Percentiles rank a stretch among this genome's conserved stretches.
These are phyloP conservation scores for Callionymus lyra DNA, from an alignment of 2,113 vertebrate genomes.

Conservation along the genomic window DNA sequence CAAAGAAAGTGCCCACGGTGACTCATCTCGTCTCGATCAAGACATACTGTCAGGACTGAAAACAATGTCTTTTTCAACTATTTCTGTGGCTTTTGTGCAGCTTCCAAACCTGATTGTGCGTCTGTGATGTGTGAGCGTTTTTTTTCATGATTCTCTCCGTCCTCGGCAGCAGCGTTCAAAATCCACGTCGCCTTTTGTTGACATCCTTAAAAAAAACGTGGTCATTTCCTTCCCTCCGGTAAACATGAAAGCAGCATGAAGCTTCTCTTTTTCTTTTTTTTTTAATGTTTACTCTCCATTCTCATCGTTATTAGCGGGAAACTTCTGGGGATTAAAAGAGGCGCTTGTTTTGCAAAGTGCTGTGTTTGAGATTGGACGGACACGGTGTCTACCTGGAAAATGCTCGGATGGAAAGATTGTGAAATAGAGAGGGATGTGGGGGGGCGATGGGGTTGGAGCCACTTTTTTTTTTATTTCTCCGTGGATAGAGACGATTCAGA, in stretches of 20 bases:
- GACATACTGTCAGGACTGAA: no score
- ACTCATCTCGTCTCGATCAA: no score
- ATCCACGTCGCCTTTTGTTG: conserved; percentile 14
- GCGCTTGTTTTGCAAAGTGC: conserved; percentile 56
- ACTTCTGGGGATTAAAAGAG: conserved; percentile 29
- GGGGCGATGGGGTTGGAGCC: conserved; percentile 35
- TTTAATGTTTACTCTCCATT: conserved; percentile 53
- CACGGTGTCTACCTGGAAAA: conserved; percentile 52
- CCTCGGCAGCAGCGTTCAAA: no score
- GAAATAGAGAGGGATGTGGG: conserved; percentile 39
- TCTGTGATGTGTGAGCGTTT: no score
- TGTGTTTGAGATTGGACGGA: conserved; percentile 54
- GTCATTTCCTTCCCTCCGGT: conserved; percentile 18
- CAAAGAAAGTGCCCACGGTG: no score
- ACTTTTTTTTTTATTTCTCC: conserved; percentile 16
- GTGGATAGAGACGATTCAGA: conserved; percentile 36
- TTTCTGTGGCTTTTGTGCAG: no score
- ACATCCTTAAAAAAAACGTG: conserved; percentile 15
- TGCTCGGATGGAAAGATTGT: conserved; percentile 31
- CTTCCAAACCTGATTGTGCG: no score
- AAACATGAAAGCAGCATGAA: conserved; percentile 58
- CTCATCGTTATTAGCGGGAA: conserved; percentile 21
- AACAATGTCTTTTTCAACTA: no score
- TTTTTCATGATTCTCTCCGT: no score
- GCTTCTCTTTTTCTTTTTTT: no score